Percentiles rank a stretch among this genome's conserved stretches.
phyloP scores from a whole-genome alignment of 2,113 vertebrate species.

The Microtus montanus region DNA sequence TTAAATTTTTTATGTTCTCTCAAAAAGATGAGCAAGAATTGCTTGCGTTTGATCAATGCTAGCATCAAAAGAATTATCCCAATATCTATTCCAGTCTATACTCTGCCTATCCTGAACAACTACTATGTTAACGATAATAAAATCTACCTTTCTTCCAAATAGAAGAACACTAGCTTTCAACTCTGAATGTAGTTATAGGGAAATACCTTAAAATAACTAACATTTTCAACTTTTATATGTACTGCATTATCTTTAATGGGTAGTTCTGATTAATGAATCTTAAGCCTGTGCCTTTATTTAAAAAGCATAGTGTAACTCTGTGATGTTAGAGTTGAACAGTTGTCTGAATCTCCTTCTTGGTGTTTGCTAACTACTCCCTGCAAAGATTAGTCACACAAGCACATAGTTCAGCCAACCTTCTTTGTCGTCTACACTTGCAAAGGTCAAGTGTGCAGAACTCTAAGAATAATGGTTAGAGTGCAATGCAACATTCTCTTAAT shows the following conservation, averaged over 20 bases:
- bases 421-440: background rate
- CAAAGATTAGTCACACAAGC: background rate
- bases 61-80: background rate
- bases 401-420: background rate
- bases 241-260: background rate
- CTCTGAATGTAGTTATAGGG: background rate
- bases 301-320: background rate
- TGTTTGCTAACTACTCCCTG: background rate
- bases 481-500: background rate
- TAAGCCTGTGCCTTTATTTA: background rate
- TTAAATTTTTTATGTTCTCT: background rate
- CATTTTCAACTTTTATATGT: conserved; percentile 13
- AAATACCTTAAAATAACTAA: background rate
- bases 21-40: background rate
- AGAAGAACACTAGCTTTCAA: background rate
- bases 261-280: background rate
- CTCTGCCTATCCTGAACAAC: background rate
- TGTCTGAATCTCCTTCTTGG: background rate
- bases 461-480: background rate
- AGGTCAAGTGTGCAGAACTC: background rate
- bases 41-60: background rate
- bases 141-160: background rate
- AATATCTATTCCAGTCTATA: background rate
- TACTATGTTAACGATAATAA: background rate
- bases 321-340: background rate